phyloP scores from a whole-genome alignment of 2,888 invertebrate species.

The Ophioninae sp. region DNA sequence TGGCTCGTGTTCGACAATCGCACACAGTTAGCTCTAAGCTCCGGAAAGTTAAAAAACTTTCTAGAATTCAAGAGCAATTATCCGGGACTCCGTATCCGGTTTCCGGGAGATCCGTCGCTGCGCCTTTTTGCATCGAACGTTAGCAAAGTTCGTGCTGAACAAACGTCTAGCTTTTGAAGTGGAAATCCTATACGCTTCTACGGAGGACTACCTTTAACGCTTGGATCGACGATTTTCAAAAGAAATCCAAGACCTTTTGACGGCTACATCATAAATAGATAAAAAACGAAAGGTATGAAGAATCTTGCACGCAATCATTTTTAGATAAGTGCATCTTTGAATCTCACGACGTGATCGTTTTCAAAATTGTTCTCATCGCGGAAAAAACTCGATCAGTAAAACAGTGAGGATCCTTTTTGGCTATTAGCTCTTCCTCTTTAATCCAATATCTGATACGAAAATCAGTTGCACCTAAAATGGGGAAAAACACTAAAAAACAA shows the following conservation, averaged over 20 bases:
- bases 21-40: conserved; percentile 24
- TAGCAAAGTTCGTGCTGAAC: conserved; percentile 2
- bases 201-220: background rate
- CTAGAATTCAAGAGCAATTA: conserved; percentile 25
- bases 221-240: background rate
- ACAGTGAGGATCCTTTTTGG: background rate
- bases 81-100: conserved; percentile 25
- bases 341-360: background rate
- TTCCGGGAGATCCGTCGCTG: conserved; percentile 1
- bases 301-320: background rate
- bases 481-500: background rate
- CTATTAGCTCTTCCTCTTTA: background rate
- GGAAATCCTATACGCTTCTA: background rate
- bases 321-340: background rate
- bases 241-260: background rate
- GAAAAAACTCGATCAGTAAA: background rate
- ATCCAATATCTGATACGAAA: background rate
- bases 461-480: background rate
- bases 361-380: background rate
- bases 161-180: background rate
- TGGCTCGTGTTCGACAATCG: conserved; percentile 6
- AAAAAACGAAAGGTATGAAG: background rate
- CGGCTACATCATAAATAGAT: background rate
- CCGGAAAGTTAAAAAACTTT: conserved; percentile 17
- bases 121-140: conserved; percentile 9